A percentile compares a stretch with the other conserved stretches of the same genome.
phyloP scores from a whole-genome alignment of 2,113 vertebrate genomes.

The Octodon degus region DNA sequence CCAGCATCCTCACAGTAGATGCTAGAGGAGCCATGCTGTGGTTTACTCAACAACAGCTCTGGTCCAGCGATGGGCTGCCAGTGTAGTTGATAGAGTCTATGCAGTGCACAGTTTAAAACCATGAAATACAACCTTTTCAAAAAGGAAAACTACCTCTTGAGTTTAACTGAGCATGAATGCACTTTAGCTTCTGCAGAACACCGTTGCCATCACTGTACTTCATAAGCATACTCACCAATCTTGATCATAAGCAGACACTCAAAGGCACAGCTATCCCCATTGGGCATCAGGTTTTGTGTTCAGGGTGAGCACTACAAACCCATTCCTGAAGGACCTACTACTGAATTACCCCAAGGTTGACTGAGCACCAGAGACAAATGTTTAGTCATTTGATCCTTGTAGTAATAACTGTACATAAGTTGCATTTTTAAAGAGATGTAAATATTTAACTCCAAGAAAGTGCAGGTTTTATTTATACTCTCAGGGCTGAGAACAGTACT shows the following conservation, averaged over 20 bases:
- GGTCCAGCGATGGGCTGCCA: conserved; percentile 45
- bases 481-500: conserved; percentile 7
- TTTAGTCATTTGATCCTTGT: conserved; percentile 68
- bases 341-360: conserved; percentile 85
- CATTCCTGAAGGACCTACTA: conserved; percentile 78
- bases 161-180: conserved; percentile 18
- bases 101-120: conserved; percentile 67
- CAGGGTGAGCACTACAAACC: conserved; percentile 71
- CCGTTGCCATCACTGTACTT: neutral
- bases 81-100: conserved; percentile 67
- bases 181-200: conserved; percentile 36
- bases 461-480: conserved; percentile 66
- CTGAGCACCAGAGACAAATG: conserved; percentile 77
- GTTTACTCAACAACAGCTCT: conserved; percentile 78
- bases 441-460: conserved; percentile 75
- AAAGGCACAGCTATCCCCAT: neutral
- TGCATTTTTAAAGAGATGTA: conserved; percentile 62
- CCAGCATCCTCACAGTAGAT: conserved; percentile 49
- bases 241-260: conserved; percentile 5
- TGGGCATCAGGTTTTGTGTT: conserved; percentile 75
- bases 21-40: conserved; percentile 71
- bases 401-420: conserved; percentile 80
- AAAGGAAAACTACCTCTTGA: conserved; percentile 50
- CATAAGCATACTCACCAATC: neutral
- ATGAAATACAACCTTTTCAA: neutral